A percentile compares a stretch with the other conserved stretches of the same genome.
Conservation (phyloP, 2,888 invertebrate genomes). For the Dastarcus helophoroides region DNA sequence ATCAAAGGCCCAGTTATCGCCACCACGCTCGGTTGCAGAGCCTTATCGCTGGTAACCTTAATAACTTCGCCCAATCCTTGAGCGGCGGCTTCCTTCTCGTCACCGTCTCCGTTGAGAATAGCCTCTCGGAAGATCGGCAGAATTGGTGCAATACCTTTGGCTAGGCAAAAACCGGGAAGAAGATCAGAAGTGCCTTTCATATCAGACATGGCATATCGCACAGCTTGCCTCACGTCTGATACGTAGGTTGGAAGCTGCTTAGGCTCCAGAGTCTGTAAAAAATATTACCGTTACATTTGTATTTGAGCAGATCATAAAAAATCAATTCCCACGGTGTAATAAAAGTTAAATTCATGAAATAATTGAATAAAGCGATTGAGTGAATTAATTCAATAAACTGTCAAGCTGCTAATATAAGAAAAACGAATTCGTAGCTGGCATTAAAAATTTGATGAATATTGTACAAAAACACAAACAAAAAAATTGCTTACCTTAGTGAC, state of each 20-base stretch:
- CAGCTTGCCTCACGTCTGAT: constrained; percentile 81
- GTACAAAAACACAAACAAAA: too few species aligned
- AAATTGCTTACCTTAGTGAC: constrained; percentile 57
- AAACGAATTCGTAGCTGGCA: too few species aligned
- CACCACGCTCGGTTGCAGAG: constrained; percentile 90
- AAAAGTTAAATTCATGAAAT: too few species aligned
- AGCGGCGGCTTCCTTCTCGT: constrained; percentile 92
- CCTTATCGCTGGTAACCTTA: constrained; percentile 69
- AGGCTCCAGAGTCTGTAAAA: constrained; percentile 59
- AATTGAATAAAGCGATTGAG: too few species aligned
- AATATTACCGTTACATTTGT: too few species aligned
- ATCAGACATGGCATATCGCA: constrained; percentile 82
- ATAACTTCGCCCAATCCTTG: constrained; percentile 76
- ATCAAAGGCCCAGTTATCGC: constrained; percentile 97
- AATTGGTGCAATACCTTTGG: constrained; percentile 83
- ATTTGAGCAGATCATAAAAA: too few species aligned
- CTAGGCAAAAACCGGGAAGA: constrained; percentile 86
- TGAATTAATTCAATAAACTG: too few species aligned
- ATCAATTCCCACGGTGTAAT: too few species aligned
- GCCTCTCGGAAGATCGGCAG: constrained; percentile 94
- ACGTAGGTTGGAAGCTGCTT: constrained; percentile 79
- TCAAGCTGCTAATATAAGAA: too few species aligned
- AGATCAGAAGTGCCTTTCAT: constrained; percentile 58
- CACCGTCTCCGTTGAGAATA: constrained; percentile 87
- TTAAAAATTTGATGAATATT: too few species aligned